A percentile compares a stretch with the other conserved stretches of the same genome.
Conservation (phyloP, 2,888 invertebrate species). For the Cyaniris semiargus region DNA sequence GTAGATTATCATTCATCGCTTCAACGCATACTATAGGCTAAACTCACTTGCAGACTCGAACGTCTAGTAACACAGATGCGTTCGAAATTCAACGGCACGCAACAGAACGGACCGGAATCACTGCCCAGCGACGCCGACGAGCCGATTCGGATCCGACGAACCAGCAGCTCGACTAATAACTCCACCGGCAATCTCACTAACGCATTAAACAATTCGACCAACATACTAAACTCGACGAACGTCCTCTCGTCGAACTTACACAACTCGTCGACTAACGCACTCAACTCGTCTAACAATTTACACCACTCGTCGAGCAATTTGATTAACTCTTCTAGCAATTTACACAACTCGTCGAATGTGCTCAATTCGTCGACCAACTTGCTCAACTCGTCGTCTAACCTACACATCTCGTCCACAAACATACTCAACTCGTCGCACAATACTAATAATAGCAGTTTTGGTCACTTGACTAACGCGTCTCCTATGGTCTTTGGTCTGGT, state of each 20-base stretch:
- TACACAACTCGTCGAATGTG: slow-evolving; percentile 24
- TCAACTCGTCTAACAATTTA: slow-evolving; percentile 56
- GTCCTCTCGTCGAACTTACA: slow-evolving; percentile 22
- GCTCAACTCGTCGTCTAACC: slow-evolving; percentile 58
- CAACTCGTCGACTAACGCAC: slow-evolving; percentile 58
- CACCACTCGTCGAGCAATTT: background rate
- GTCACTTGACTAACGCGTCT: slow-evolving; percentile 38
- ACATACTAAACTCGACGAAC: background rate
- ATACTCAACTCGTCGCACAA: slow-evolving; percentile 55
- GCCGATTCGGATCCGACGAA: slow-evolving; percentile 49
- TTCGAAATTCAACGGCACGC: slow-evolving; percentile 72
- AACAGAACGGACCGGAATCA: slow-evolving; percentile 69
- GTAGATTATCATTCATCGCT: slow-evolving; percentile 1
- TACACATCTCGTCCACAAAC: slow-evolving; percentile 19
- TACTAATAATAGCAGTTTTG: slow-evolving; percentile 26
- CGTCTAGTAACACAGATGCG: slow-evolving; percentile 80
- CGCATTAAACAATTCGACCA: slow-evolving; percentile 31
- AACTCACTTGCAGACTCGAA: slow-evolving; percentile 77
- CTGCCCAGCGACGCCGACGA: slow-evolving; percentile 72
- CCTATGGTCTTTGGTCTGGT: slow-evolving; percentile 82
- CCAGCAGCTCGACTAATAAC: slow-evolving; percentile 45
- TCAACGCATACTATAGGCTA: slow-evolving; percentile 44
- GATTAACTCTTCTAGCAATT: background rate
- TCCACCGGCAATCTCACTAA: slow-evolving; percentile 37
- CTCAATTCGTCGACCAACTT: slow-evolving; percentile 58